Conservation (phyloP, 2,797 vertebrate species). For the Darevskia mixta region DNA sequence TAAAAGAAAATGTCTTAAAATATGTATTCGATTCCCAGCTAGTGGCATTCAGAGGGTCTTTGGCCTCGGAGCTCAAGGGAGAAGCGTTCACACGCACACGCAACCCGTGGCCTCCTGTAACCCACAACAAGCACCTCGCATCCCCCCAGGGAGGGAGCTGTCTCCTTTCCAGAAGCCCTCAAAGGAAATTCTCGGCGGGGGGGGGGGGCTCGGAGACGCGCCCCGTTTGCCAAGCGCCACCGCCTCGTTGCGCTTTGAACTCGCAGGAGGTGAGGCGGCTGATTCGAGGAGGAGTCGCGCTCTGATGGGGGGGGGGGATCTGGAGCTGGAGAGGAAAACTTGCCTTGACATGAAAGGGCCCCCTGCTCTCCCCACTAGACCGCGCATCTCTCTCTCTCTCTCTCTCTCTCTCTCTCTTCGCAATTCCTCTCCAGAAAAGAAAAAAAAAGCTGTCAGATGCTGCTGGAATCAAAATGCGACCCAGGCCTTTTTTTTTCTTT, state of each 20-base stretch:
- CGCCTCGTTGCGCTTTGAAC: background rate
- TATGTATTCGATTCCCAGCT: no score
- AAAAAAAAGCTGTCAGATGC: background rate
- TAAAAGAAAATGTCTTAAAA: no score
- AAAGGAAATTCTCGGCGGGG: background rate
- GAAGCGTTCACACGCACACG: background rate
- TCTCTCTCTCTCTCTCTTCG: background rate
- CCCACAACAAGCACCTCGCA: background rate
- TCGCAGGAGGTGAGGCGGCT: background rate
- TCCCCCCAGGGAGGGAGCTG: no score
- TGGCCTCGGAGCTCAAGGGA: background rate
- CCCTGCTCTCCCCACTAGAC: no score
- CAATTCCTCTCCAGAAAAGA: background rate
- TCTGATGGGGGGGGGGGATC: background rate
- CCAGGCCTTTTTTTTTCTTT: background rate
- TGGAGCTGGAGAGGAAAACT: background rate
- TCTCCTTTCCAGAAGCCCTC: background rate
- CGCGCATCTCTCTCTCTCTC: no score
- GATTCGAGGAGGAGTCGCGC: background rate
- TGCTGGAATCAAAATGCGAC: background rate
- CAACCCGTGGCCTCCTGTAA: background rate
- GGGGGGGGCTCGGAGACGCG: background rate
- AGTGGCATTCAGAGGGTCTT: background rate
- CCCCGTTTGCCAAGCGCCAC: background rate
- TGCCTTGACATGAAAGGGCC: background rate